phyloP scores from a whole-genome alignment of 1,140 invertebrate genomes.

The Procambarus clarkii region DNA sequence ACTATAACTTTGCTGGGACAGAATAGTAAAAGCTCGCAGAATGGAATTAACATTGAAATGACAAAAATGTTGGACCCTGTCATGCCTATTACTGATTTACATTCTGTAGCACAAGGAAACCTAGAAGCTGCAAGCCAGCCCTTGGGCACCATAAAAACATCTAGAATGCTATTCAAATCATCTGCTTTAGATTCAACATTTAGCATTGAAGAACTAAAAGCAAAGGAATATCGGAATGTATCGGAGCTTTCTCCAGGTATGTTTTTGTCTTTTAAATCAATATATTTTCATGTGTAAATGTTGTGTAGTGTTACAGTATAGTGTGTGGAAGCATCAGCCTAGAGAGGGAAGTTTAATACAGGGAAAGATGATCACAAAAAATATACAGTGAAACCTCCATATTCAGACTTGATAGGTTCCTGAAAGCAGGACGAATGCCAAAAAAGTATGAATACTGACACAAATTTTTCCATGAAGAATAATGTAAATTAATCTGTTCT shows the following conservation, averaged over 20 bases:
- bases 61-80: background rate
- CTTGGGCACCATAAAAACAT: background rate
- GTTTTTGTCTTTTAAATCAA: background rate
- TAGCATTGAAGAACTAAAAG: background rate
- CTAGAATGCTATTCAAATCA: background rate
- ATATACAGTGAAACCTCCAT: no score
- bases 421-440: no score
- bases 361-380: no score
- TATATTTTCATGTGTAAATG: no score
- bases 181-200: slow-evolving; percentile 21
- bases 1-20: background rate
- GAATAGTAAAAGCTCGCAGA: background rate
- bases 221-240: background rate
- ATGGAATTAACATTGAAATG: background rate
- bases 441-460: no score
- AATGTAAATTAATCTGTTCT: no score
- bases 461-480: no score
- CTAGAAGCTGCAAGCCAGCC: background rate
- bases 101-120: background rate
- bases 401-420: no score
- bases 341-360: no score
- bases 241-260: background rate
- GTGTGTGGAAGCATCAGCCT: no score
- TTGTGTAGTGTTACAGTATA: no score
- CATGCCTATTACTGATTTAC: background rate